Percentiles rank a stretch among this genome's conserved stretches.
Evolutionary conservation across 2,113 vertebrate genomes (phyloP).

Genomic region (Etheostoma spectabile): DNA sequence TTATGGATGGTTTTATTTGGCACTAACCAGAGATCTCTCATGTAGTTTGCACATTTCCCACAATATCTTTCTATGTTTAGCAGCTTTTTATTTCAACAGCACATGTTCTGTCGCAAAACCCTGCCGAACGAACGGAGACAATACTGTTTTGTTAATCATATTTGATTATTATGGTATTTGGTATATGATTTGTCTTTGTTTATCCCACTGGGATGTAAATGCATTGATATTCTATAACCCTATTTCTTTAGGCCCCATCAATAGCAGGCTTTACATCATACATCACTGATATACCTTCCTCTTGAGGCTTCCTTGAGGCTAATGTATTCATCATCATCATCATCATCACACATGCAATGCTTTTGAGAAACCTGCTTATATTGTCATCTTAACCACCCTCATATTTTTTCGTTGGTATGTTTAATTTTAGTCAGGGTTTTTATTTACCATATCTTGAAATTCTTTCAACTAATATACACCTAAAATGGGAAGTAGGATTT

Average conservation of each 20-base stretch:
- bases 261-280: background rate
- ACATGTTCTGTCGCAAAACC: constrained; percentile 38
- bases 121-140: background rate
- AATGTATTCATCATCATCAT: background rate
- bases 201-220: constrained; percentile 21
- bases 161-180: constrained; percentile 7
- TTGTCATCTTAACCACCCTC: background rate
- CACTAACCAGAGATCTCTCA: constrained; percentile 33
- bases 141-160: background rate
- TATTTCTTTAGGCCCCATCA: background rate
- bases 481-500: background rate
- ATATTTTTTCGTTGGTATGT: background rate
- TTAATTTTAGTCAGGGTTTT: constrained; percentile 2
- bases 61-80: constrained; percentile 51
- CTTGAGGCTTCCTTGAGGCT: background rate
- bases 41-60: constrained; percentile 48
- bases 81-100: constrained; percentile 49
- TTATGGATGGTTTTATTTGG: constrained; percentile 45
- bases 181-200: background rate
- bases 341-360: background rate
- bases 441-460: background rate
- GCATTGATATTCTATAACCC: background rate
- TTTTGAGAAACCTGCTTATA: background rate
- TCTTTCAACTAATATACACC: background rate
- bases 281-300: background rate